Evolutionary conservation across 2,888 invertebrate species (phyloP).

Genomic region (Chouioia cunea): DNA sequence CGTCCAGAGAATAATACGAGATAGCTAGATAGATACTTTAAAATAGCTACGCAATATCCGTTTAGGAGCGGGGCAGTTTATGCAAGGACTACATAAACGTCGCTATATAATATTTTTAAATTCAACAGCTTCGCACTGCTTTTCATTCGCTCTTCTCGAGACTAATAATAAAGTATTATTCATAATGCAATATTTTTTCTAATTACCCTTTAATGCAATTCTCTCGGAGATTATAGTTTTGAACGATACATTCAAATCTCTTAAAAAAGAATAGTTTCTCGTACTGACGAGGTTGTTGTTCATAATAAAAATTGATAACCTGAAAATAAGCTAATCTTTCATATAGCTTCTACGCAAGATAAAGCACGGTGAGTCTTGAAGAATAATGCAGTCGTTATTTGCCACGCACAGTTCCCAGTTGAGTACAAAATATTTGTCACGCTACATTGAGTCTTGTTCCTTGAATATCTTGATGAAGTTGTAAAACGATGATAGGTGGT

Average conservation of each 20-base stretch:
- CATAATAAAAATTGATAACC: too few species aligned
- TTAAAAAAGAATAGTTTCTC: too few species aligned
- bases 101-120: conserved; percentile 25
- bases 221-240: too few species aligned
- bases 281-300: too few species aligned
- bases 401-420: not conserved
- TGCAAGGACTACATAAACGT: conserved; percentile 28
- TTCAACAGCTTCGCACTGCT: not conserved
- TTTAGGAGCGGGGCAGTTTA: conserved; percentile 10
- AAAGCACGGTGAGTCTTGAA: too few species aligned
- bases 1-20: not conserved
- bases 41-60: conserved; percentile 27
- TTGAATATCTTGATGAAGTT: not conserved
- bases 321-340: too few species aligned
- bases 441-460: conserved; percentile 12
- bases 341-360: too few species aligned
- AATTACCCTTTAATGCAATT: too few species aligned
- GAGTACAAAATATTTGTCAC: conserved; percentile 8
- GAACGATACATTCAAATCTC: too few species aligned
- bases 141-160: not conserved
- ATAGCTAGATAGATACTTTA: conserved; percentile 7
- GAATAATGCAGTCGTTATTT: too few species aligned
- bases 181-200: not conserved
- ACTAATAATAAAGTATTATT: conserved; percentile 23
- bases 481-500: not conserved